Evolutionary conservation across 2,888 invertebrate species (phyloP), one percentile per base, ranked within the genome.

Genomic region (Calameuta pallipes): DNA sequence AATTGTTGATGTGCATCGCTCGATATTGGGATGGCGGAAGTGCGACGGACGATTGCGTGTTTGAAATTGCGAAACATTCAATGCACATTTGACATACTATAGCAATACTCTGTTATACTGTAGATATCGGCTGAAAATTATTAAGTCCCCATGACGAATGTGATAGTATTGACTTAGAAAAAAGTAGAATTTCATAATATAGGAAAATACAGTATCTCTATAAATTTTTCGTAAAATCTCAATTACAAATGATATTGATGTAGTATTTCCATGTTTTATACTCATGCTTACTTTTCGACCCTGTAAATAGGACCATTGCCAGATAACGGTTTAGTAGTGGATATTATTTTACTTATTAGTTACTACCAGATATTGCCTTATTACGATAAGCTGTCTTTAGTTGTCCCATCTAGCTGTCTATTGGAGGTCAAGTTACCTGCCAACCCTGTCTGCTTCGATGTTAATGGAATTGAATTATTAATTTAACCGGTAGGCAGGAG

Each of bases 391-490:
- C 56, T 36, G 36, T 36, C 36, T 12, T 36, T 36, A 3, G 36
- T 56, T 56, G 0, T 23, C 9, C 9, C 15, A 4, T 56, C 56
- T 6, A 23, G 56, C 23, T 56, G 23, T 56, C 56, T 56, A 15
- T 56, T 23, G 56, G 56, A 56, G 56, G 56, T 23, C 23, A 23
- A 9, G 56, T 23, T 56, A 56, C 23, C 56, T 56, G 56, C 56
- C 56, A 56, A 56, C 56, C 56, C 56, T 56, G 9, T 56, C 23
- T 23, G 56, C 23, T 23, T 56, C 23, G 23, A 56, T 56, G 56
- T 4, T 87, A 85, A 87, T 85, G 85, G 83, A 83, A 85, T 84
- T 81, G 81, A 86, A 87, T 86, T 85, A 87, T 85, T 85, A 86
- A 87, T 83, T 85, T 56, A 83, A 78, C 35, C 75, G 77, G 74